These are phyloP conservation scores for Drosophila lacertosa DNA, from an alignment of 1,140 invertebrate species.

Conservation along the genomic window DNA sequence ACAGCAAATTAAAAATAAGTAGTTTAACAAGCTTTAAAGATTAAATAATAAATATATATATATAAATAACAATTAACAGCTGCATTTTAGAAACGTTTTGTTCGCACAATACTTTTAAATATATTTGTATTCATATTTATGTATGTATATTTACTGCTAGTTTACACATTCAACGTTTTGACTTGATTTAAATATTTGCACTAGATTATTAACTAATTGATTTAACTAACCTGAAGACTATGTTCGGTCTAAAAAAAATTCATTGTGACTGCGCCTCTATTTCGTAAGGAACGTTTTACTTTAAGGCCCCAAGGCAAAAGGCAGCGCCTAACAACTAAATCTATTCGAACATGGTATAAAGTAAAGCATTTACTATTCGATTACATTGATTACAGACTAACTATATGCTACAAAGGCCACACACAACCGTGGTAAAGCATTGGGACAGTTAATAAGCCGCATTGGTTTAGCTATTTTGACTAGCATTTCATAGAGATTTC, in stretches of 20 bases:
- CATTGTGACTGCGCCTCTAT: constrained; percentile 29
- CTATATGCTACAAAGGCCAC: constrained; percentile 66
- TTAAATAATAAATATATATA: constrained; percentile 44
- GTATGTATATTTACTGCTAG: constrained; percentile 55
- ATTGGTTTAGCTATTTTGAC: constrained; percentile 55
- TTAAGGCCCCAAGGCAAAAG: constrained; percentile 74
- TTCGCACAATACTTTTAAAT: constrained; percentile 45
- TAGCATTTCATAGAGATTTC: constrained; percentile 40
- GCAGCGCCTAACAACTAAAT: constrained; percentile 62
- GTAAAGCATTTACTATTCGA: constrained; percentile 37
- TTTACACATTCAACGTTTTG: constrained; percentile 49
- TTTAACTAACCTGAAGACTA: constrained; percentile 58
- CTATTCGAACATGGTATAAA: constrained; percentile 19
- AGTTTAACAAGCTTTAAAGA: constrained; percentile 40
- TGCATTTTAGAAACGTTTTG: constrained; percentile 3
- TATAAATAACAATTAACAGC: constrained; percentile 53
- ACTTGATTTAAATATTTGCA: constrained; percentile 69
- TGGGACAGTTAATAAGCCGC: constrained; percentile 51
- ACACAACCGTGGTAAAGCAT: constrained; percentile 76
- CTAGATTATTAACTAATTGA: constrained; percentile 68
- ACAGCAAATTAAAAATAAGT: constrained; percentile 57
- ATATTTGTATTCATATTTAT: constrained; percentile 26
- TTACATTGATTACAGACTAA: constrained; percentile 52
- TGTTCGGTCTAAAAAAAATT: constrained; percentile 14
- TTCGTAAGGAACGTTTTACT: constrained; percentile 75